These are phyloP conservation scores for Polydrusus tereticollis DNA, from an alignment of 2,888 invertebrate species.

Conservation along the genomic window DNA sequence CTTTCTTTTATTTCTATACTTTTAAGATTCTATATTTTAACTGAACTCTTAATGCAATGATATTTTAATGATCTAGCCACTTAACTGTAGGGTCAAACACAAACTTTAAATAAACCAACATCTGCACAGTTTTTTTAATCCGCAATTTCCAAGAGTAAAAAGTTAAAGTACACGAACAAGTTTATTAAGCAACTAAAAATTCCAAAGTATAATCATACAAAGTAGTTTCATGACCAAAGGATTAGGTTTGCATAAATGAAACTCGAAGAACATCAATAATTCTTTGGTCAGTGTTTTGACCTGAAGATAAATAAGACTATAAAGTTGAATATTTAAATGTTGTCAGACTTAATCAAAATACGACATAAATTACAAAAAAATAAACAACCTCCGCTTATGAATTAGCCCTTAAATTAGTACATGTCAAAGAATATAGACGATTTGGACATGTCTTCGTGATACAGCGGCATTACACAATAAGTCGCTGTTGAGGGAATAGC, in stretches of 20 bases:
- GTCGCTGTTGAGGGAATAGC: not conserved
- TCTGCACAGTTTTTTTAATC: not conserved
- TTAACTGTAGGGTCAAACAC: too few species aligned
- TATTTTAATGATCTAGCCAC: too few species aligned
- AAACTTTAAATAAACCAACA: not conserved
- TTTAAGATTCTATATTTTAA: too few species aligned
- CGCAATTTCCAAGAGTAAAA: not conserved
- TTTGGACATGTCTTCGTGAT: too few species aligned
- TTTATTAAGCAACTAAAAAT: not conserved
- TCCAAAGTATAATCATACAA: not conserved
- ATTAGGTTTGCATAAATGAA: not conserved
- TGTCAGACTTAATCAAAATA: not conserved
- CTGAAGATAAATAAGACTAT: not conserved
- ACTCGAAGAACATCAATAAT: conserved; percentile 3
- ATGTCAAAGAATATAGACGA: too few species aligned
- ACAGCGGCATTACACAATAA: too few species aligned
- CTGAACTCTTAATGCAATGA: too few species aligned
- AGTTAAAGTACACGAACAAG: not conserved
- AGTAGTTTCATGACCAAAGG: not conserved
- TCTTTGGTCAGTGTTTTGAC: conserved; percentile 6
- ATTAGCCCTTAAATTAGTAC: too few species aligned
- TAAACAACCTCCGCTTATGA: too few species aligned
- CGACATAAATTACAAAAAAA: too few species aligned
- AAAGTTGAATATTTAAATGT: not conserved
- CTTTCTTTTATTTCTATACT: too few species aligned